phyloP scores from a whole-genome alignment of 2,888 invertebrate genomes.

The Nycteola revayana region DNA sequence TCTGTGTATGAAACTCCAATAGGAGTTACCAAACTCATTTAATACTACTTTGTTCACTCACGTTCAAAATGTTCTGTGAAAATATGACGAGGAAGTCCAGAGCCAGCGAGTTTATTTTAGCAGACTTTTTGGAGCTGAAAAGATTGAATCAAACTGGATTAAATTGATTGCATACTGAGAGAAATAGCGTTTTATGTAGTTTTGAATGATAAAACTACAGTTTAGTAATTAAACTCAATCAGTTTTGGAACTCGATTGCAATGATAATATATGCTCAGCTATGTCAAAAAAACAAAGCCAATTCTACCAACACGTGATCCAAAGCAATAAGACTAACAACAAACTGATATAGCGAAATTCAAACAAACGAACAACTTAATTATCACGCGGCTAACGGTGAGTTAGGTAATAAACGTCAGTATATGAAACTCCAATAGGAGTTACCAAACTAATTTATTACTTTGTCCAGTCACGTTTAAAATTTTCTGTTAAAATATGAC shows the following conservation, averaged over 20 bases:
- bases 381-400: conserved; percentile 8
- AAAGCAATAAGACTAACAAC: conserved; percentile 8
- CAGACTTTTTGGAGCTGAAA: no score
- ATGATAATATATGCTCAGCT: no score
- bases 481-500: no score
- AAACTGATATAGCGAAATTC: conserved; percentile 13
- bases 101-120: no score
- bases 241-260: no score
- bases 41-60: conserved; percentile 1
- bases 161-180: no score
- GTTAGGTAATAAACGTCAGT: conserved; percentile 21
- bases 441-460: conserved; percentile 16
- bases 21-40: conserved; percentile 18
- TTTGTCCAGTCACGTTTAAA: not conserved
- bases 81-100: no score
- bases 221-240: no score
- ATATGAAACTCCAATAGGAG: conserved; percentile 9
- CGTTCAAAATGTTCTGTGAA: not conserved
- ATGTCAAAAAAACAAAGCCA: no score
- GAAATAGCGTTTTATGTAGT: no score
- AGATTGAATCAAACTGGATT: no score
- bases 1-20: conserved; percentile 9
- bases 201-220: no score
- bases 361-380: conserved; percentile 10
- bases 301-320: conserved; percentile 1